Percentiles rank a stretch among this genome's conserved stretches.
These are phyloP conservation scores for Argynnis bischoffii DNA, from an alignment of 2,888 invertebrate genomes.

Conservation along the genomic window DNA sequence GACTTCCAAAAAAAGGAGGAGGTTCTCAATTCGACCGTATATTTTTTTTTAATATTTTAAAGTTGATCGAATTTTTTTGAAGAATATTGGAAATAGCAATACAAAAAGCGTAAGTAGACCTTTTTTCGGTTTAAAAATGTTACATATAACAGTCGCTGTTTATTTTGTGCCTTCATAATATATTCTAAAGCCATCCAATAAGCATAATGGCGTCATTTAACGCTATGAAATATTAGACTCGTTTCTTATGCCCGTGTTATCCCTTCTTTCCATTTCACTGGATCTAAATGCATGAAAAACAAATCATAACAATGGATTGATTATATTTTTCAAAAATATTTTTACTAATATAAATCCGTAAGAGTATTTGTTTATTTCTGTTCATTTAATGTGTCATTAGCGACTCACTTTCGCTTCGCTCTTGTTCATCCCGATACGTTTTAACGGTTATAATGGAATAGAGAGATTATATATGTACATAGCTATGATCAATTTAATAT, in stretches of 20 bases:
- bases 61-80: no score
- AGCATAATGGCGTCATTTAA: slow-evolving; percentile 15
- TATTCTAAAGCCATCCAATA: slow-evolving; percentile 19
- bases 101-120: background rate
- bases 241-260: slow-evolving; percentile 12
- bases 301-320: slow-evolving; percentile 9
- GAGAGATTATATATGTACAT: no score
- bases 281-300: slow-evolving; percentile 15
- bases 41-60: no score
- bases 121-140: no score
- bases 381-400: no score
- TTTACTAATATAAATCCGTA: background rate
- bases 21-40: no score
- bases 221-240: slow-evolving; percentile 13
- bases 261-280: slow-evolving; percentile 13
- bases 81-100: background rate
- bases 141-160: background rate
- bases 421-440: no score
- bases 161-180: slow-evolving; percentile 9
- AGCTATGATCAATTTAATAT: no score
- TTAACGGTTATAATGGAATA: no score
- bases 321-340: background rate
- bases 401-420: no score
- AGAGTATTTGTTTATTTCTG: no score
- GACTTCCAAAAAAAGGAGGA: no score